These are phyloP conservation scores for Drosophila equinoxialis DNA, from an alignment of 1,140 invertebrate species.

Conservation along the genomic window DNA sequence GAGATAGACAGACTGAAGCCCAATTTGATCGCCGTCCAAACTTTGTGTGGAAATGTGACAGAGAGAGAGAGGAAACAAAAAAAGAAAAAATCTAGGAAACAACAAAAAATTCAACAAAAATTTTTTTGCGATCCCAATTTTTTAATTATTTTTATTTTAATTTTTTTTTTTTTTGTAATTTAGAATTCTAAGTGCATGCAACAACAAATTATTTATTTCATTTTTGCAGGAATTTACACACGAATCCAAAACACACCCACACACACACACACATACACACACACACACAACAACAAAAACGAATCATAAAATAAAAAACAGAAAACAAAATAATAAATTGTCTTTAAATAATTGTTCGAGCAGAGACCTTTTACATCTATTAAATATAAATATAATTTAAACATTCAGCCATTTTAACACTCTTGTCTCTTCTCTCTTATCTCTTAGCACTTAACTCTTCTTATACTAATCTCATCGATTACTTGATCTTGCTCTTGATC, in stretches of 20 bases:
- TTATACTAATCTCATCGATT: too few species aligned
- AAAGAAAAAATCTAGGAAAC: slow-evolving; percentile 29
- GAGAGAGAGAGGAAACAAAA: neutral
- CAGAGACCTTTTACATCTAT: too few species aligned
- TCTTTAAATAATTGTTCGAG: neutral
- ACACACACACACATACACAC: slow-evolving; percentile 34
- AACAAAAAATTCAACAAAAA: neutral
- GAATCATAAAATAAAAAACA: slow-evolving; percentile 42
- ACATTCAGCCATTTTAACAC: too few species aligned
- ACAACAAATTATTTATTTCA: slow-evolving; percentile 78
- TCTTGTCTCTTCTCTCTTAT: too few species aligned
- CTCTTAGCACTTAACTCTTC: too few species aligned
- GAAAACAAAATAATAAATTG: slow-evolving; percentile 7
- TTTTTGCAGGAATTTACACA: slow-evolving; percentile 72
- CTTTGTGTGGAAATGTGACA: slow-evolving; percentile 7
- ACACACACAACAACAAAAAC: slow-evolving; percentile 11
- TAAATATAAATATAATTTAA: too few species aligned
- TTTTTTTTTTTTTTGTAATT: slow-evolving; percentile 5
- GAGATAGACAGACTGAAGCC: slow-evolving; percentile 51
- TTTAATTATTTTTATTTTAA: neutral
- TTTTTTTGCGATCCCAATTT: neutral
- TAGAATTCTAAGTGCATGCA: slow-evolving; percentile 75
- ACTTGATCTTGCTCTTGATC: too few species aligned
- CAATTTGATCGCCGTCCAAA: slow-evolving; percentile 58
- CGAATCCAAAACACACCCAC: slow-evolving; percentile 23